phyloP scores from a whole-genome alignment of 2,888 invertebrate species.

The Ryuthela nishihirai region DNA sequence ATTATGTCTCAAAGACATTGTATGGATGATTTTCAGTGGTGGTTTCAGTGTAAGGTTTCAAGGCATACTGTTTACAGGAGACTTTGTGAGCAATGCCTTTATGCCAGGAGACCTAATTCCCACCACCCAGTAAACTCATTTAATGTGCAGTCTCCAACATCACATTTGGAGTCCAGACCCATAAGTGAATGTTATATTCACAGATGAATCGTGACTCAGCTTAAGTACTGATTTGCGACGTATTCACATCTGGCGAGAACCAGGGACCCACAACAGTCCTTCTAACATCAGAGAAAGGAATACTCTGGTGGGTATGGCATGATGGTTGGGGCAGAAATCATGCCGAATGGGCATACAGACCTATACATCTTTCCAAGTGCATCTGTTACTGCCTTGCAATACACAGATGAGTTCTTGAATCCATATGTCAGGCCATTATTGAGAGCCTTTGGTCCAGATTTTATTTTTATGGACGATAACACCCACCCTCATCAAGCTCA shows the following conservation, averaged over 20 bases:
- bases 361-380: neutral
- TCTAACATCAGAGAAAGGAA: neutral
- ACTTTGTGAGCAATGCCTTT: no score
- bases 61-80: no score
- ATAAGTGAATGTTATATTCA: neutral
- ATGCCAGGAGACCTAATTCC: no score
- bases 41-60: no score
- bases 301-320: neutral
- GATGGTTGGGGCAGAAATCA: neutral
- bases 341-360: neutral
- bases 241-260: neutral
- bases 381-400: neutral
- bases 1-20: no score
- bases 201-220: neutral
- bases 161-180: neutral
- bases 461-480: constrained; percentile 3
- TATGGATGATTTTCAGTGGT: no score
- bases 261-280: neutral
- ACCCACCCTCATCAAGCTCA: neutral
- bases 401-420: neutral
- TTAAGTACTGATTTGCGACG: neutral
- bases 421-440: neutral
- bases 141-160: no score
- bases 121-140: no score
- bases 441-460: neutral